A percentile compares a stretch with the other conserved stretches of the same genome.
These are phyloP conservation scores for Triplophysa dalaica DNA, from an alignment of 2,113 vertebrate species.

Conservation along the genomic window DNA sequence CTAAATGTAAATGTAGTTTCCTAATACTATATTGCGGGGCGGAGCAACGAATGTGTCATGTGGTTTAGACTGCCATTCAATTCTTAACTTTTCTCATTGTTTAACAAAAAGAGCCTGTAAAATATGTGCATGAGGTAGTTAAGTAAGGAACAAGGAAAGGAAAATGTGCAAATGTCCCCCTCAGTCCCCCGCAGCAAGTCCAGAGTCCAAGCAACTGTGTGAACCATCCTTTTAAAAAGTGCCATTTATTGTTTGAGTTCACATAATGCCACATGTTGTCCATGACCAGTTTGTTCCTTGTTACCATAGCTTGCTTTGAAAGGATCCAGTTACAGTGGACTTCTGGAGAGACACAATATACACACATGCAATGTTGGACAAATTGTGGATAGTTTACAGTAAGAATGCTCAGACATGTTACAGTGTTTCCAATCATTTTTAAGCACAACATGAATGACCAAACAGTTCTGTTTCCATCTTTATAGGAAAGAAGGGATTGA, in stretches of 20 bases:
- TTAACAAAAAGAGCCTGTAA: neutral
- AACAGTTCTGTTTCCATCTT: slow-evolving; percentile 43
- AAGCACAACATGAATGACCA: neutral
- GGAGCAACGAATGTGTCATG: too few species aligned
- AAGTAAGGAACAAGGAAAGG: too few species aligned
- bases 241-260: neutral
- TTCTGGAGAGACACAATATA: slow-evolving; percentile 91
- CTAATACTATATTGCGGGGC: too few species aligned
- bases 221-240: neutral
- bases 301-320: slow-evolving; percentile 88
- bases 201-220: too few species aligned
- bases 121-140: neutral
- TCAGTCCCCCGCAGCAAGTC: neutral
- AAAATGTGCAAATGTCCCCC: too few species aligned
- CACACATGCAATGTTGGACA: slow-evolving; percentile 91
- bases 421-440: neutral
- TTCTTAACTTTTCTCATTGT: neutral
- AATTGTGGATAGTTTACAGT: slow-evolving; percentile 87
- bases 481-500: slow-evolving; percentile 84
- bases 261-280: neutral
- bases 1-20: too few species aligned
- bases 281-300: slow-evolving; percentile 34
- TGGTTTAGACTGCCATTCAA: too few species aligned
- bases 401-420: slow-evolving; percentile 58
- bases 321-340: slow-evolving; percentile 93